phyloP scores from a whole-genome alignment of 2,888 invertebrate species.

The Fragum fragum region DNA sequence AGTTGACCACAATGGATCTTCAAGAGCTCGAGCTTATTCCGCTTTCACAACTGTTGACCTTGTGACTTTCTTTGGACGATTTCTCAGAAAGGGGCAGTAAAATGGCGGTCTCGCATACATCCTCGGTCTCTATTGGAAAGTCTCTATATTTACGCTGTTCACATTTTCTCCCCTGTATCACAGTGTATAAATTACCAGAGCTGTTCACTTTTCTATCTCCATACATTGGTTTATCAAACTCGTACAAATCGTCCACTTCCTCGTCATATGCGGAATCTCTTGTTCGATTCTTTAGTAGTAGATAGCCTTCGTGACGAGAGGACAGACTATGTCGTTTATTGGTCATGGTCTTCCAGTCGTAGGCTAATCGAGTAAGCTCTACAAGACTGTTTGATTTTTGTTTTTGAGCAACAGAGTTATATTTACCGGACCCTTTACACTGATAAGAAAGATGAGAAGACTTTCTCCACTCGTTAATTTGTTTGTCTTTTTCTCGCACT shows the following conservation, averaged over 20 bases:
- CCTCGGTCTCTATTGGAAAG: slow-evolving; percentile 27
- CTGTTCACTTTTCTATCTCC: not conserved
- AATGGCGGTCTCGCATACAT: slow-evolving; percentile 44
- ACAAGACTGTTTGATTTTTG: slow-evolving; percentile 78
- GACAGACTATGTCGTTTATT: slow-evolving; percentile 73
- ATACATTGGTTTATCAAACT: slow-evolving; percentile 60
- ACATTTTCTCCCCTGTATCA: slow-evolving; percentile 13
- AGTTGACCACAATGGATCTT: too few species aligned
- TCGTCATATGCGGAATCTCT: slow-evolving; percentile 72
- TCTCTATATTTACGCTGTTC: not conserved
- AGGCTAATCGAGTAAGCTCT: slow-evolving; percentile 72
- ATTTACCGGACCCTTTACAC: slow-evolving; percentile 67
- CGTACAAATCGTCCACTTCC: slow-evolving; percentile 69
- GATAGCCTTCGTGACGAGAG: slow-evolving; percentile 74
- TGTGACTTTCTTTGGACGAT: slow-evolving; percentile 24
- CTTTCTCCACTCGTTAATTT: slow-evolving; percentile 75
- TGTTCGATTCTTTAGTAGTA: slow-evolving; percentile 68
- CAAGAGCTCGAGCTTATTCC: slow-evolving; percentile 69
- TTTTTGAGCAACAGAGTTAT: slow-evolving; percentile 64
- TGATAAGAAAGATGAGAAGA: slow-evolving; percentile 71
- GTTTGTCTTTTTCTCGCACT: slow-evolving; percentile 56
- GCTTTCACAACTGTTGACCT: slow-evolving; percentile 71
- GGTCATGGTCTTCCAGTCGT: slow-evolving; percentile 60
- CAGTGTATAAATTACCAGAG: slow-evolving; percentile 17
- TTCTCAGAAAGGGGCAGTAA: slow-evolving; percentile 29